Conservation (phyloP, 2,888 invertebrate species). For the Coenonympha glycerion region DNA sequence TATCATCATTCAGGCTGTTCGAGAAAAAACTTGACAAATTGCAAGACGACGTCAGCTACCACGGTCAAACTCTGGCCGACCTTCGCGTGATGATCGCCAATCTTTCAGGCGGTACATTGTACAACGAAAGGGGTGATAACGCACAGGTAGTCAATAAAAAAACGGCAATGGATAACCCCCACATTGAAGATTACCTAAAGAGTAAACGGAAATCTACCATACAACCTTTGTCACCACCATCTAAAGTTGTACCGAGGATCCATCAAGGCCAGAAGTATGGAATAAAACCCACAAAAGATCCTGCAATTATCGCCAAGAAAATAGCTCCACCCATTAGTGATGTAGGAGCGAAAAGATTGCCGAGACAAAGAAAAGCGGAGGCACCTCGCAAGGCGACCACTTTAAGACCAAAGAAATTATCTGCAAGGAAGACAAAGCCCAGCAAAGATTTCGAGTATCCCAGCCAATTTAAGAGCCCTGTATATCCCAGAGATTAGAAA, state of each 20-base stretch:
- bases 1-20: slow-evolving; percentile 47
- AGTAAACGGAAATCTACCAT: slow-evolving; percentile 33
- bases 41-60: slow-evolving; percentile 49
- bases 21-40: slow-evolving; percentile 56
- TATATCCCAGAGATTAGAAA: no score
- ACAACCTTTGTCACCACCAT: slow-evolving; percentile 29
- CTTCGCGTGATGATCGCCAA: slow-evolving; percentile 44
- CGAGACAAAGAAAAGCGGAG: slow-evolving; percentile 33
- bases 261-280: slow-evolving; percentile 32
- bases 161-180: slow-evolving; percentile 34
- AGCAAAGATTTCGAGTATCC: background rate
- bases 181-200: slow-evolving; percentile 27
- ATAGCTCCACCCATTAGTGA: slow-evolving; percentile 29
- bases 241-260: slow-evolving; percentile 38
- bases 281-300: slow-evolving; percentile 25
- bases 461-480: background rate
- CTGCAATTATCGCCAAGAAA: slow-evolving; percentile 23
- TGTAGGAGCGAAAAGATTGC: slow-evolving; percentile 27
- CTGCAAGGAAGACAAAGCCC: slow-evolving; percentile 27
- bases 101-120: slow-evolving; percentile 38
- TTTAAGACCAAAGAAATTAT: slow-evolving; percentile 33
- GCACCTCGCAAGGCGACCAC: slow-evolving; percentile 38
- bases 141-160: slow-evolving; percentile 33
- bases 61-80: slow-evolving; percentile 51
- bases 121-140: slow-evolving; percentile 31